These are phyloP conservation scores for Lytechinus variegatus DNA, from an alignment of 35 echinoderm and acorn worm species.

Conservation along the genomic window DNA sequence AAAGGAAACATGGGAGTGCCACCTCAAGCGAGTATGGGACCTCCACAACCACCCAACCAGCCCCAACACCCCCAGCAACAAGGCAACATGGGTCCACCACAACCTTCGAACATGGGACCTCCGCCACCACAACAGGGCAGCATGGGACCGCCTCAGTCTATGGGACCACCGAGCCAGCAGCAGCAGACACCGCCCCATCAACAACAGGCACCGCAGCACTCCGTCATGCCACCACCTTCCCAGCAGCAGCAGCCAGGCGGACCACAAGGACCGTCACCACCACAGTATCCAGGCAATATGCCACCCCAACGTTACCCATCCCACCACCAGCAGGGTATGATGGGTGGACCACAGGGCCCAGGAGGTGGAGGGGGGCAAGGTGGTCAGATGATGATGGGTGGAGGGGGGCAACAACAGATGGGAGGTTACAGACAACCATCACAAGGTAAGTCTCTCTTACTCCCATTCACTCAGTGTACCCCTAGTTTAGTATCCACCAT, in stretches of 20 bases:
- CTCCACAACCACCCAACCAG: constrained; percentile 32
- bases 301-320: constrained; percentile 36
- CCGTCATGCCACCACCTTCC: constrained; percentile 25
- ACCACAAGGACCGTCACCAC: constrained; percentile 33
- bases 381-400: constrained; percentile 42
- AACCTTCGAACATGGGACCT: constrained; percentile 15
- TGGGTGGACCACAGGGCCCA: not conserved
- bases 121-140: constrained; percentile 10
- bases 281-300: constrained; percentile 46
- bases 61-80: constrained; percentile 15
- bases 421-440: constrained; percentile 29
- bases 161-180: constrained; percentile 42
- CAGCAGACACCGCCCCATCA: constrained; percentile 32
- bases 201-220: constrained; percentile 36
- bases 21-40: constrained; percentile 10
- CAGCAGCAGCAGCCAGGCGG: constrained; percentile 23
- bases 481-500: too few relatives aligned
- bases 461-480: not conserved
- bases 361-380: constrained; percentile 30
- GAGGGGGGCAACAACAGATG: constrained; percentile 11
- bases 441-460: constrained; percentile 16
- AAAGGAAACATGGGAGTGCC: constrained; percentile 32
- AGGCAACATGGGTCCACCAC: constrained; percentile 38
- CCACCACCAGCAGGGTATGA: constrained; percentile 36
- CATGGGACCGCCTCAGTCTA: constrained; percentile 27